Evolutionary conservation across 1,140 invertebrate genomes (phyloP).

Genomic region (Drosophila lini): DNA sequence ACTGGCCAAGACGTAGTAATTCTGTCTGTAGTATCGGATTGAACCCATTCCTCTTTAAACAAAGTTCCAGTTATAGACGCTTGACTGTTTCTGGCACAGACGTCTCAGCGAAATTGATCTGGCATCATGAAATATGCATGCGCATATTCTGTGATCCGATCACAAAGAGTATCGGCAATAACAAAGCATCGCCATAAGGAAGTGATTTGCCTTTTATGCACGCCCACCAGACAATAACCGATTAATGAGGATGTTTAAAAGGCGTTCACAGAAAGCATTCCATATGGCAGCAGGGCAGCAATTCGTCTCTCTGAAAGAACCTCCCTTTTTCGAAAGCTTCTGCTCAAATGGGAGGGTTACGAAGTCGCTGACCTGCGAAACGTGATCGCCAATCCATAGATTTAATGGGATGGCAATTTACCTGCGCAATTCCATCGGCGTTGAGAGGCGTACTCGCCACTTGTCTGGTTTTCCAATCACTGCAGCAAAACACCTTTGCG

Average conservation of each 20-base stretch:
- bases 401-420: constrained; percentile 31
- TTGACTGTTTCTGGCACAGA: not conserved
- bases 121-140: constrained; percentile 60
- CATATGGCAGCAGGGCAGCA: constrained; percentile 4
- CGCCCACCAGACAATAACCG: constrained; percentile 11
- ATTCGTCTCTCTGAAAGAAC: constrained; percentile 13
- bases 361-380: constrained; percentile 27
- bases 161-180: constrained; percentile 25
- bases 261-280: constrained; percentile 3
- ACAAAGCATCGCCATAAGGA: constrained; percentile 37
- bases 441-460: constrained; percentile 10
- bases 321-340: constrained; percentile 1
- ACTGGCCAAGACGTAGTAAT: not conserved
- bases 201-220: constrained; percentile 27
- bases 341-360: not conserved
- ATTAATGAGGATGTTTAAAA: constrained; percentile 20
- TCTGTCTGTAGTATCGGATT: too few species aligned
- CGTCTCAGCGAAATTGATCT: constrained; percentile 7
- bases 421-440: constrained; percentile 48
- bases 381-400: constrained; percentile 28
- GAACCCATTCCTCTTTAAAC: not conserved
- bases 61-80: not conserved
- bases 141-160: constrained; percentile 13
- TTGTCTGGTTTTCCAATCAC: constrained; percentile 16
- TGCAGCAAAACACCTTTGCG: constrained; percentile 9